Conservation (phyloP, 2,113 vertebrate genomes). For the Donacobius atricapilla region DNA sequence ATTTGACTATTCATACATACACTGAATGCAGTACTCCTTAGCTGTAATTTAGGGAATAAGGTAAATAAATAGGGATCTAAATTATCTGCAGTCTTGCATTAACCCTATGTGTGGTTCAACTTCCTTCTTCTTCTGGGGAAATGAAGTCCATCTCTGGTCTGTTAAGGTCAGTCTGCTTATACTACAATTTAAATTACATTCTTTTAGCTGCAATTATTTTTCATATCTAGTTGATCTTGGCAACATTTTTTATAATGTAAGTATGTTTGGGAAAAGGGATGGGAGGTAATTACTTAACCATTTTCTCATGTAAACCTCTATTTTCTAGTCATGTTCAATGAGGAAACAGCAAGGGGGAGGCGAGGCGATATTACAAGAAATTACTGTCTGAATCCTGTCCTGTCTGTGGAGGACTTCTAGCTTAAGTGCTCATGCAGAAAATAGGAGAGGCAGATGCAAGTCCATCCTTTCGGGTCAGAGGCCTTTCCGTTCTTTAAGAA, state of each 20-base stretch:
- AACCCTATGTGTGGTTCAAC: background rate
- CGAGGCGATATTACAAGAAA: background rate
- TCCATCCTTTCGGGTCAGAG: background rate
- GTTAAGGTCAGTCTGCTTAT: background rate
- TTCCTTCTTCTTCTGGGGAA: background rate
- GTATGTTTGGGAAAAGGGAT: background rate
- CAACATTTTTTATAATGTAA: background rate
- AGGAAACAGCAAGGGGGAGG: background rate
- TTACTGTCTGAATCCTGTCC: background rate
- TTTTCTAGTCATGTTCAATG: background rate
- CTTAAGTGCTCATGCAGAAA: background rate
- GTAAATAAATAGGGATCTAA: background rate
- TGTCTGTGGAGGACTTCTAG: background rate
- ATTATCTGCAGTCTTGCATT: background rate
- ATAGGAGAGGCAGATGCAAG: background rate
- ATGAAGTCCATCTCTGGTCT: background rate
- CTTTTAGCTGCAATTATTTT: background rate
- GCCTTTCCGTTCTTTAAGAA: background rate
- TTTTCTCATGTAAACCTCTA: background rate
- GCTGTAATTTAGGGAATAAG: background rate
- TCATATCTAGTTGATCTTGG: background rate
- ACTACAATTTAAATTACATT: background rate
- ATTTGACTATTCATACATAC: background rate
- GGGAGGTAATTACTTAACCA: background rate
- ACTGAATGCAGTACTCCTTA: background rate